Base-by-base conservation (phyloP, 1,140 invertebrate genomes). In the Musca vetustissima region DNA sequence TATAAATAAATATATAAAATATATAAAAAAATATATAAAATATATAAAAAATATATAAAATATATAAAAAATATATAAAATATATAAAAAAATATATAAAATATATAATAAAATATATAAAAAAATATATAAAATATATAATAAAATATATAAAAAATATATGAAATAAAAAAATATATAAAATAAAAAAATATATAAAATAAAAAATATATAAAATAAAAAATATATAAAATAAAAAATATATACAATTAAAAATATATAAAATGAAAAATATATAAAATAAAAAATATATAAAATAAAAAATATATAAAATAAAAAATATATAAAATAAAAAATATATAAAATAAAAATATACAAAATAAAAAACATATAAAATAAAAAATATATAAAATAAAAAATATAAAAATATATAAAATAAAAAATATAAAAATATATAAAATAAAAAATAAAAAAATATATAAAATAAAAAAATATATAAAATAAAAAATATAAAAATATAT, bases 381-480 rank as follows among this genome's bases (percentile, higher is more conserved):
- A 53, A 11, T 11, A 53, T n/a, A 53, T 11, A 11, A 53, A n/a
- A n/a, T 11, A 11, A 53, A 53, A 11, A 53, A 53, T 11, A 7
- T 11, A n/a, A 53, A 53, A 53, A 53, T n/a, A 53, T 11, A 53
- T n/a, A n/a, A 53, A 53, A 11, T 11, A 53, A 53, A 11, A 53
- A 53, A 53, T n/a, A 53, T 11, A 53, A 11, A 53, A n/a, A 53
- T 53, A 53, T 7, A n/a, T n/a, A 53, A n/a, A 53, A 11, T 7
- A 53, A 53, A 53, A n/a, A 53, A 53, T n/a, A 53, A n/a, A 53
- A 11, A 53, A 53, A n/a, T n/a, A 53, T 11, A 53, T n/a, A 53
- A n/a, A 53, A 11, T 11, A 53, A n/a, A 7, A 53, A 53, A 53
- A 11, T 11, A 53, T 11, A 53, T n/a, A 11, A 53, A 11, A 53